Evolutionary conservation across 1,140 invertebrate species (phyloP).

Genomic region (Drosophila erecta): DNA sequence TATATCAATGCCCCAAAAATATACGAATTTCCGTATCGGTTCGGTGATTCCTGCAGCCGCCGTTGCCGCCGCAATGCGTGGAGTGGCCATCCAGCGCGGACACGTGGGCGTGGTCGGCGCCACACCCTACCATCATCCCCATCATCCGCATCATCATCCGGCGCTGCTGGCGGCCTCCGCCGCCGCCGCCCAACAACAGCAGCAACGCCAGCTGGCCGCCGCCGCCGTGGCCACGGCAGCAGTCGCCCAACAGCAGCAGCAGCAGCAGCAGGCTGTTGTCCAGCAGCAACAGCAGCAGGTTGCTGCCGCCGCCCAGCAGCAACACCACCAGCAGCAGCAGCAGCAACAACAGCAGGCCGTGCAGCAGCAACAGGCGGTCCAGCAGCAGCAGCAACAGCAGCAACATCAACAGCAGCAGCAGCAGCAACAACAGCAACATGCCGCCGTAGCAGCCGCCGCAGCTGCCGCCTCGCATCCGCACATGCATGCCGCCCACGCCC

Average conservation of each 20-base stretch:
- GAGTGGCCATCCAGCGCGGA: conserved; percentile 89
- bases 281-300: conserved; percentile 85
- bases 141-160: conserved; percentile 86
- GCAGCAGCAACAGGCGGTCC: conserved; percentile 39
- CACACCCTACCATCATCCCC: conserved; percentile 86
- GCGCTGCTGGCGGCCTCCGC: conserved; percentile 88
- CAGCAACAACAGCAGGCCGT: conserved; percentile 28
- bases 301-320: conserved; percentile 86
- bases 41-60: conserved; percentile 67
- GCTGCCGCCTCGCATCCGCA: conserved; percentile 54
- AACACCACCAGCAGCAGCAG: conserved; percentile 85
- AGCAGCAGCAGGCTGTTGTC: conserved; percentile 85
- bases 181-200: conserved; percentile 86
- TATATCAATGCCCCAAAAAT: conserved; percentile 16
- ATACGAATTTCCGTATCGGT: conserved; percentile 38
- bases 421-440: conserved; percentile 59
- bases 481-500: conserved; percentile 56
- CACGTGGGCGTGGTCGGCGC: conserved; percentile 85
- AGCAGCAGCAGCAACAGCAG: conserved; percentile 64
- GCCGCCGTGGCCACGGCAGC: conserved; percentile 86
- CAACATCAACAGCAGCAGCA: conserved; percentile 47
- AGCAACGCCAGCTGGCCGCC: conserved; percentile 87
- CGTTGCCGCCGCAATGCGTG: conserved; percentile 88
- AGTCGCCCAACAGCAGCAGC: conserved; percentile 87
- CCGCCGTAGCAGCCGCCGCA: conserved; percentile 64